Evolutionary conservation across 2,888 invertebrate species (phyloP), one percentile per base, ranked within the genome.

Genomic region (Pomacea canaliculata): DNA sequence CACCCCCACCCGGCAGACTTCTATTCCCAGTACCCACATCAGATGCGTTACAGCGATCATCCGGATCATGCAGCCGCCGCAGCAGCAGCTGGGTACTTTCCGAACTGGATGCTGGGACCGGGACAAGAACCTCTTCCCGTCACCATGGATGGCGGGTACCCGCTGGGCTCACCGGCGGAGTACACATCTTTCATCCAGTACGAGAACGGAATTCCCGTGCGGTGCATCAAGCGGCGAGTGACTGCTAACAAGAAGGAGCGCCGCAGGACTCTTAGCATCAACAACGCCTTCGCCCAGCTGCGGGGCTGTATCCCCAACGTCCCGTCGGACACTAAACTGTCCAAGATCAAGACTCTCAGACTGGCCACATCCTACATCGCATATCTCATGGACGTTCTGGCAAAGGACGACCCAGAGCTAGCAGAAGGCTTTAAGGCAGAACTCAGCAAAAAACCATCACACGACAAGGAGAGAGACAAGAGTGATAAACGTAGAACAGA

Each of bases 231-330:
- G 76, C 81, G 88, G 49, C 76, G 87, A 62, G 86, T 85, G 16
- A 97, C 97, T 1, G 97, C 97, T 27, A 98, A 98, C 91, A 97
- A 97, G 91, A 98, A 98, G 90, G 98, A 98, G 89, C 91, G 98
- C 16, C 92, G 97, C 82, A 92, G 98, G 73, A 98, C 98, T 0
- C 95, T 96, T 89, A 96, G 96, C 84, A 98, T 98, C 81, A 98
- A 98, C 91, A 96, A 96, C 72, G 98, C 98, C 0, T 98, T 98
- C 90, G 95, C 96, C 0, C 96, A 96, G 86, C 92, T 98, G 0
- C 92, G 98, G 19, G 97, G 97, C 81, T 96, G 97, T 90, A 98
- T 98, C 85, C 98, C 98, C 0, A 97, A 98, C 88, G 97, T 98
- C 1, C 98, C 98, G 0, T 94, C 96, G 0, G 98, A 98, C 89